Percentiles rank a stretch among this genome's conserved stretches.
Evolutionary conservation across 2,888 invertebrate species (phyloP).

Genomic region (Alitta virens): DNA sequence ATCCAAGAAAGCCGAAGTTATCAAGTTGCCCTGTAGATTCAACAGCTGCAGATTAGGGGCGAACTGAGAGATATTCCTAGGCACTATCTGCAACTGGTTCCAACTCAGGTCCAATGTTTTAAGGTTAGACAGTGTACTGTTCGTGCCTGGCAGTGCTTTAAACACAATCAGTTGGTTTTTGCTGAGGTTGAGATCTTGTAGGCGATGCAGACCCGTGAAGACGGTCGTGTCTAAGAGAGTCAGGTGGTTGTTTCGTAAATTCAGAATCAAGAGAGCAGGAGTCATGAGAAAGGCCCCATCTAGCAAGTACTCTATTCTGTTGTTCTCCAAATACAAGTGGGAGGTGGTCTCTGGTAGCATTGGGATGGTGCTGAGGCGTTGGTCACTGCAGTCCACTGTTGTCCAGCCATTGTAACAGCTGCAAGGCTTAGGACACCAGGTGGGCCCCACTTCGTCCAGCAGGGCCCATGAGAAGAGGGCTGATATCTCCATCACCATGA

Average conservation of each 20-base stretch:
- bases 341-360: constrained; percentile 17
- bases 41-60: constrained; percentile 28
- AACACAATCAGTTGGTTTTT: constrained; percentile 23
- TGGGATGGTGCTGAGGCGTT: constrained; percentile 16
- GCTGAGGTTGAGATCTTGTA: constrained; percentile 27
- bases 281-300: constrained; percentile 10
- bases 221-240: constrained; percentile 8
- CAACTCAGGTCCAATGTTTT: constrained; percentile 24
- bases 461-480: not conserved
- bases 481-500: not conserved
- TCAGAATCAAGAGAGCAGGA: constrained; percentile 23
- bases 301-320: constrained; percentile 21
- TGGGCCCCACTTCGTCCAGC: not conserved
- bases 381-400: constrained; percentile 29
- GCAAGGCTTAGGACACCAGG: constrained; percentile 28
- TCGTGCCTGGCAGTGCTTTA: not conserved
- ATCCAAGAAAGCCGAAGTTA: constrained; percentile 24
- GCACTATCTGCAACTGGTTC: constrained; percentile 26
- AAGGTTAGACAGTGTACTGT: constrained; percentile 15
- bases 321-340: constrained; percentile 27
- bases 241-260: constrained; percentile 24
- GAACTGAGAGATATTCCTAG: constrained; percentile 25
- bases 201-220: constrained; percentile 22
- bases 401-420: constrained; percentile 28
- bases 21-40: constrained; percentile 27